A percentile compares a stretch with the other conserved stretches of the same genome.
Conservation (phyloP, 1,140 invertebrate genomes). For the Spodoptera litura region DNA sequence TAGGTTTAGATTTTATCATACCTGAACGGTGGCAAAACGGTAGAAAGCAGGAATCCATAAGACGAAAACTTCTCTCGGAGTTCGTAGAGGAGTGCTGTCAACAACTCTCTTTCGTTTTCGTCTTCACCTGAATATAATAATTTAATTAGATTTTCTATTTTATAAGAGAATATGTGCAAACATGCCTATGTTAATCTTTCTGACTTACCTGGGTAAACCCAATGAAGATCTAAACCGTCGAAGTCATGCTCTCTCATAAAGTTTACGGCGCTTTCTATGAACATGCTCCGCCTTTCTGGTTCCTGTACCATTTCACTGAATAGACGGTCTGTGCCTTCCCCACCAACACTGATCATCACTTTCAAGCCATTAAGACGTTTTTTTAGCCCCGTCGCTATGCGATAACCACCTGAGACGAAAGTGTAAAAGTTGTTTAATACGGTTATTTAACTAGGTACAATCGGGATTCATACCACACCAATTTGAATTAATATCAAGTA, state of each 20-base stretch:
- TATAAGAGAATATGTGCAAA: not conserved
- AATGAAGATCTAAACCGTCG: constrained; percentile 88
- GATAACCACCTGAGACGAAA: constrained; percentile 83
- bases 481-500: no score
- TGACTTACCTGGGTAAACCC: constrained; percentile 87
- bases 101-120: constrained; percentile 80
- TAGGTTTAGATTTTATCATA: constrained; percentile 41
- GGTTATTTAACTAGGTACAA: no score
- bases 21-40: constrained; percentile 78
- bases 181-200: not conserved
- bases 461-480: no score
- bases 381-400: constrained; percentile 85
- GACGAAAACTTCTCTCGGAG: constrained; percentile 79
- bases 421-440: no score
- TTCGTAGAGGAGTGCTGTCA: constrained; percentile 81
- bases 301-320: constrained; percentile 86
- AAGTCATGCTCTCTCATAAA: constrained; percentile 87
- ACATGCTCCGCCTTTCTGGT: constrained; percentile 80
- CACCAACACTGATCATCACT: constrained; percentile 86
- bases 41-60: constrained; percentile 76
- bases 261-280: constrained; percentile 88
- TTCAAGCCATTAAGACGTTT: constrained; percentile 82
- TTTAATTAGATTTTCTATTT: not conserved
- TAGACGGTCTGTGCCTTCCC: constrained; percentile 82
- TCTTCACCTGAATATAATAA: constrained; percentile 75